Conservation (phyloP, 2,888 invertebrate species). For the Ceramica pisi region DNA sequence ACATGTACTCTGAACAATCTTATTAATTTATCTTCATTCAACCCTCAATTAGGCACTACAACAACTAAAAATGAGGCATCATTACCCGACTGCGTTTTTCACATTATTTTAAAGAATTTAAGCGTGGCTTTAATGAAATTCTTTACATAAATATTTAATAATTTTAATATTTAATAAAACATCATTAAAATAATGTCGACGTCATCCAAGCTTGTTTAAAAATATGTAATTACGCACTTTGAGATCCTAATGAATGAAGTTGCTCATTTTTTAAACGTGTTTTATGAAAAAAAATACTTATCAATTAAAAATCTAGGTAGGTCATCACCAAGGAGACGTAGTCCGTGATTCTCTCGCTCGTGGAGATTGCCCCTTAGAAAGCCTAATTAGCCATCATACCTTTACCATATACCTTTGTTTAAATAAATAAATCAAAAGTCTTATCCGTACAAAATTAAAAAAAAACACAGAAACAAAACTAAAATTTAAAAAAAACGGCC, state of each 20-base stretch:
- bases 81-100: background rate
- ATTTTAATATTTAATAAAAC: conserved; percentile 12
- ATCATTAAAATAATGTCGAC: conserved; percentile 25
- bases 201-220: background rate
- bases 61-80: background rate
- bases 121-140: background rate
- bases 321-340: too few species aligned
- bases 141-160: background rate
- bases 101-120: background rate
- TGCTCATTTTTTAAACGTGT: background rate
- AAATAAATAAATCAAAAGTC: too few species aligned
- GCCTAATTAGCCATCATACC: too few species aligned
- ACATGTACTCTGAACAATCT: background rate
- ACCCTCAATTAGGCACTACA: background rate
- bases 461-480: too few species aligned
- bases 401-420: too few species aligned
- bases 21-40: conserved; percentile 21
- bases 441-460: too few species aligned
- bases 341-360: too few species aligned
- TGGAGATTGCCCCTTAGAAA: too few species aligned
- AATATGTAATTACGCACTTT: background rate
- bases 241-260: background rate
- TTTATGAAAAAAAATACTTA: background rate
- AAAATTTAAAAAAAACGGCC: too few species aligned
- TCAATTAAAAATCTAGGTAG: too few species aligned